Evolutionary conservation across 1,140 invertebrate genomes (phyloP).

Genomic region (Mercenaria mercenaria): DNA sequence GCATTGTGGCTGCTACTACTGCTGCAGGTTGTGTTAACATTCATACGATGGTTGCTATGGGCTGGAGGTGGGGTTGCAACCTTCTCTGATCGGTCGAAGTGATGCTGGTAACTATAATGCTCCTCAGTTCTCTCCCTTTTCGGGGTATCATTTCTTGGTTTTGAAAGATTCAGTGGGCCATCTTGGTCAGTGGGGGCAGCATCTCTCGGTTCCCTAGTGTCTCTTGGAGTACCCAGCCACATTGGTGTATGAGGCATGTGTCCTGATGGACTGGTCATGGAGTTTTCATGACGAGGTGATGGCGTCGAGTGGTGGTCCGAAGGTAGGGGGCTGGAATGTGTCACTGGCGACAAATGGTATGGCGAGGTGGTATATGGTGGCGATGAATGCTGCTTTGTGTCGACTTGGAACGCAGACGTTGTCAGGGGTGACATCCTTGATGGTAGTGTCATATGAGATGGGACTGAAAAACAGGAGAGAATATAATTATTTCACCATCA

Average conservation of each 20-base stretch:
- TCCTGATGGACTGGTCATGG: conserved; percentile 39
- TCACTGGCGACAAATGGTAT: conserved; percentile 73
- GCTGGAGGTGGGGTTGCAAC: conserved; percentile 78
- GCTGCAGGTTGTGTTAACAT: conserved; percentile 30
- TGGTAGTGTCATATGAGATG: conserved; percentile 69
- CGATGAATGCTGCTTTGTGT: conserved; percentile 69
- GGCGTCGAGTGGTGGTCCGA: conserved; percentile 55
- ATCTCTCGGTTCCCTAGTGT: conserved; percentile 84
- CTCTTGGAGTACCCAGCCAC: conserved; percentile 68
- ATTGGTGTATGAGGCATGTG: conserved; percentile 14
- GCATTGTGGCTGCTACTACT: background rate
- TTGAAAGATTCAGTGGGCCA: conserved; percentile 94
- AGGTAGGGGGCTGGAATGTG: conserved; percentile 62
- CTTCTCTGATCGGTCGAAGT: conserved; percentile 65
- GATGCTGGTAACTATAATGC: conserved; percentile 33
- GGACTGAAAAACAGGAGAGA: conserved; percentile 71
- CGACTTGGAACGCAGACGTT: conserved; percentile 71
- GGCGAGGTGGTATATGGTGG: conserved; percentile 75
- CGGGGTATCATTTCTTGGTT: conserved; percentile 90
- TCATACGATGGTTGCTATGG: conserved; percentile 75
- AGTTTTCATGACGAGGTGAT: conserved; percentile 64
- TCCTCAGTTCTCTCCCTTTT: conserved; percentile 72
- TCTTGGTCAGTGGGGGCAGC: conserved; percentile 88
- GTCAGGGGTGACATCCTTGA: conserved; percentile 71
- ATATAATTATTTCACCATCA: background rate